Evolutionary conservation across 2,113 vertebrate genomes (phyloP).

Genomic region (Phainopepla nitens): DNA sequence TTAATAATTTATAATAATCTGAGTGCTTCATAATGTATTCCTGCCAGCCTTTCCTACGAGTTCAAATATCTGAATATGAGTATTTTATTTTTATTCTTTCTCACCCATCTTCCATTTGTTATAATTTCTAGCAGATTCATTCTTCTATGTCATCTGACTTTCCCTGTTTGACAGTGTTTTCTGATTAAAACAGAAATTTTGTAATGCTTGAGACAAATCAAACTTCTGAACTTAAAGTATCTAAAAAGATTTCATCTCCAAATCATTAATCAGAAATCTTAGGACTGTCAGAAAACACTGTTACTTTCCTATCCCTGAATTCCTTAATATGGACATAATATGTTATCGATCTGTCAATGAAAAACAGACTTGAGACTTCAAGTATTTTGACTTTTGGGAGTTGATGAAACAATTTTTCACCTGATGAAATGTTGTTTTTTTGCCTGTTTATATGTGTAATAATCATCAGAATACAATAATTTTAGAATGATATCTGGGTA

Average conservation of each 20-base stretch:
- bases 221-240: not conserved
- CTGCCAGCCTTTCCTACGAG: not conserved
- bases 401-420: not conserved
- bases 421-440: rapidly evolving
- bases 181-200: not conserved
- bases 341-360: not conserved
- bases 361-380: not conserved
- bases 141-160: not conserved
- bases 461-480: not conserved
- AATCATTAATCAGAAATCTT: not conserved
- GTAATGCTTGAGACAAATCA: not conserved
- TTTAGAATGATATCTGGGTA: not conserved
- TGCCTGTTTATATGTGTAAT: not conserved
- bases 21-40: not conserved
- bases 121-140: not conserved
- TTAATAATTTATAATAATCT: no score
- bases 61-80: not conserved
- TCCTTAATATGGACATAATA: not conserved
- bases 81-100: not conserved
- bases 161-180: not conserved
- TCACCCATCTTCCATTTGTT: not conserved
- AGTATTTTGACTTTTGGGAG: not conserved
- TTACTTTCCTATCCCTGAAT: not conserved
- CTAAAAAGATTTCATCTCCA: not conserved
- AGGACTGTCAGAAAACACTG: not conserved